Base-by-base conservation (phyloP, 2,888 invertebrate genomes). In the Pegoplata infirma region DNA sequence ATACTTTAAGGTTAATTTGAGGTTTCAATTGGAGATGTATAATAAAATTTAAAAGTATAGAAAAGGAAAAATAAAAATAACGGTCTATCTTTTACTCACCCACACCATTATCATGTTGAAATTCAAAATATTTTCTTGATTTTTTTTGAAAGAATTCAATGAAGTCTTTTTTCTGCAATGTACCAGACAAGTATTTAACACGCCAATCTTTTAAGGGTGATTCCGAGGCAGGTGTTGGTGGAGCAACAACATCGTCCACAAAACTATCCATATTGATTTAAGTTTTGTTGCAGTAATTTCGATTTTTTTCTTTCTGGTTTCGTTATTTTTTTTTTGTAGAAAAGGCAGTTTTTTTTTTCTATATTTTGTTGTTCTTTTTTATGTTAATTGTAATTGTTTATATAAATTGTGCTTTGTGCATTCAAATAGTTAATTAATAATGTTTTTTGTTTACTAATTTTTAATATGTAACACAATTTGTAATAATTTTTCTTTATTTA, bases 131-230 rank as follows among this genome's bases (percentile, higher is more conserved):
- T 78, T 88, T 88, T 71, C 88, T 86, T 21, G 90, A 83, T 80
- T 87, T 84, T 67, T 84, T 85, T 80, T 87, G 86, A 82, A 90
- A 89, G 80, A 86, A 88, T 12, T 87, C 88, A 16, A 86, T 84
- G 51, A 90, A 85, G 77, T 89, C 88, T 49, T 82, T 84, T 74
- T 85, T 84, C 47, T 84, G 82, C 67, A 90, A 81, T 66, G 87
- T 87, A 53, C 89, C 89, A 61, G 86, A 83, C 75, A 88, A 88
- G 49, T 85, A 85, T 81, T 88, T 89, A 8, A 89, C 84, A 74
- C 89, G 87, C 90, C 90, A 90, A 82, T 89, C 87, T 83, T 90
- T 90, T 12, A 90, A 73, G 10, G 88, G 88, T 19, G 86, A 84
- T 64, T 81, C 85, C 63, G 82, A 80, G 51, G 81, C 82, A 53